phyloP scores from a whole-genome alignment of 2,888 invertebrate genomes.

The Rutpela maculata region DNA sequence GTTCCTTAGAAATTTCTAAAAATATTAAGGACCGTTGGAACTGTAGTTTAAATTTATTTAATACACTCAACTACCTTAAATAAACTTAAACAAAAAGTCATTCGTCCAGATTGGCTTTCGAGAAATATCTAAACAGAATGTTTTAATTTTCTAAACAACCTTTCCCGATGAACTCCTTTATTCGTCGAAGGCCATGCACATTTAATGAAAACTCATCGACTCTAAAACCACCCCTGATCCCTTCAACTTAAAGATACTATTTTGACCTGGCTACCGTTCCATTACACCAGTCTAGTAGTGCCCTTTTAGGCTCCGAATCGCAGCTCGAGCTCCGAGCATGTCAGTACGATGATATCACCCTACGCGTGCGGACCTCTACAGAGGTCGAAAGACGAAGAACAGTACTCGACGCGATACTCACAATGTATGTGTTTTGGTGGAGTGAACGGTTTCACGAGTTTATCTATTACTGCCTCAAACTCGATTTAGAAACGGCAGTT shows the following conservation, averaged over 20 bases:
- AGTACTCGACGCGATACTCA: slow-evolving; percentile 55
- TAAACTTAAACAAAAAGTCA: not conserved
- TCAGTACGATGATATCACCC: slow-evolving; percentile 64
- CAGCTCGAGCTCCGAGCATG: slow-evolving; percentile 29
- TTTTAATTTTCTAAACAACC: slow-evolving; percentile 3
- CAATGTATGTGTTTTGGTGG: slow-evolving; percentile 55
- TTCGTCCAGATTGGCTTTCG: not conserved
- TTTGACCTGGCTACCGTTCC: slow-evolving; percentile 63
- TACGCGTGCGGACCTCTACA: slow-evolving; percentile 64
- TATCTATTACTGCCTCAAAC: not conserved
- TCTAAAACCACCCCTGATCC: slow-evolving; percentile 51
- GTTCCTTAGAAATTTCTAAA: no score
- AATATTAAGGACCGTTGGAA: no score
- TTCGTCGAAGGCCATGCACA: slow-evolving; percentile 21
- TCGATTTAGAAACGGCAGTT: not conserved
- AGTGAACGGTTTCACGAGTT: slow-evolving; percentile 42
- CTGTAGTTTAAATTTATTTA: no score
- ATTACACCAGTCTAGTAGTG: slow-evolving; percentile 55
- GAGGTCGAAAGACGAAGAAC: slow-evolving; percentile 58
- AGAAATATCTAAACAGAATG: not conserved
- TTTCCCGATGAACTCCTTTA: not conserved
- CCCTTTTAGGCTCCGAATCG: slow-evolving; percentile 50
- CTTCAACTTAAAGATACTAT: slow-evolving; percentile 61
- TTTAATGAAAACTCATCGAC: slow-evolving; percentile 27
- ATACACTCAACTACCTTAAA: not conserved